phyloP scores from a whole-genome alignment of 2,113 vertebrate species.

The Nannobrachium achirus region DNA sequence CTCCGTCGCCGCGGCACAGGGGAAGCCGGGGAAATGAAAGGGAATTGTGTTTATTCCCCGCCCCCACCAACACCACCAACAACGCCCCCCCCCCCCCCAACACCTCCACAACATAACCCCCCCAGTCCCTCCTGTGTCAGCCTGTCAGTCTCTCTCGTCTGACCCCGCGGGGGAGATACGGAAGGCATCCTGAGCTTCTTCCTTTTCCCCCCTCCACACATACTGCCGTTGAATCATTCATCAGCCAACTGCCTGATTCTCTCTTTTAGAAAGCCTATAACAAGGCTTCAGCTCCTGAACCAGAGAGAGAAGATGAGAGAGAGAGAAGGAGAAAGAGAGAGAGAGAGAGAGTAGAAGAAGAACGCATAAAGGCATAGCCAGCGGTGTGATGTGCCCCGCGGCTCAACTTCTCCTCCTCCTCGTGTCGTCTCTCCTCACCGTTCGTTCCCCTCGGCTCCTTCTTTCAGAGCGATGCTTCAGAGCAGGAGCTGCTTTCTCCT shows the following conservation, averaged over 20 bases:
- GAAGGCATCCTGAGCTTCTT: slow-evolving; percentile 77
- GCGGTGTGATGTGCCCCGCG: slow-evolving; percentile 67
- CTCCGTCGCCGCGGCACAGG: slow-evolving; percentile 66
- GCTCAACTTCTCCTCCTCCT: slow-evolving; percentile 43
- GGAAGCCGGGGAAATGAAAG: slow-evolving; percentile 73
- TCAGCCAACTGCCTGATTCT: slow-evolving; percentile 82
- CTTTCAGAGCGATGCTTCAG: slow-evolving; percentile 69
- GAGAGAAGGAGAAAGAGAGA: slow-evolving; percentile 22
- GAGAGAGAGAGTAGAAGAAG: neutral
- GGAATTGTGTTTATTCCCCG: slow-evolving; percentile 79
- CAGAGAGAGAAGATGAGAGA: slow-evolving; percentile 37
- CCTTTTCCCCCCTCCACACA: slow-evolving; percentile 76
- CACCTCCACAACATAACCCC: no score
- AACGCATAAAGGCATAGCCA: slow-evolving; percentile 58
- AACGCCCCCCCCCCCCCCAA: no score
- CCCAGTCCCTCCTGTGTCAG: slow-evolving; percentile 60
- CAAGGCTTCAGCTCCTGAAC: slow-evolving; percentile 64
- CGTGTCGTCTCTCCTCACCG: slow-evolving; percentile 17
- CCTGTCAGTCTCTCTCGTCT: slow-evolving; percentile 72
- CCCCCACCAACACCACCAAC: slow-evolving; percentile 26
- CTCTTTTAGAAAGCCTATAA: slow-evolving; percentile 81
- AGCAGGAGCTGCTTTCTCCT: slow-evolving; percentile 34
- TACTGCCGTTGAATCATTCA: slow-evolving; percentile 82
- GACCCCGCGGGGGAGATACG: slow-evolving; percentile 67
- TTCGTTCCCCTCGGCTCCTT: slow-evolving; percentile 48